Base-by-base conservation (phyloP, 2,888 invertebrate genomes). In the Diploptera punctata region DNA sequence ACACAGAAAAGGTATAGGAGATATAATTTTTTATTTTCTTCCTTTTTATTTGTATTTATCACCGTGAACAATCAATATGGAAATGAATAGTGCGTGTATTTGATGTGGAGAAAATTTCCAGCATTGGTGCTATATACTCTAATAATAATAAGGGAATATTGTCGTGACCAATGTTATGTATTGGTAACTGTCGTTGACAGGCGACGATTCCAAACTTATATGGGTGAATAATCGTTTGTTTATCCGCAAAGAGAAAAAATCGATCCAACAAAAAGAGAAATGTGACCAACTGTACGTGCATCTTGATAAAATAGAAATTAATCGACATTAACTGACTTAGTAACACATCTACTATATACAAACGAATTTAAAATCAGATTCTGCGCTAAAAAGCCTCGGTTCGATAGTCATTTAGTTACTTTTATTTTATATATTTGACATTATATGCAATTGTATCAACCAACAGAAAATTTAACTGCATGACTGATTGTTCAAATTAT, bases 161-260 rank as follows among this genome's bases (percentile, higher is more conserved):
- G 19, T 65, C 44, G 65, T 44, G 44, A 65, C 44, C 65, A 43
- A 43, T 43, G 65, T 38, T 38, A 38, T 61, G 38, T 65, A 65
- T 65, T 65, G 65, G 29, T 44, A 47, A 65, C 43, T 65, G 65
- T 47, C 65, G 65, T 44, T 65, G 65, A 65, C 65, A 65, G 65
- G 44, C 44, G 47, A 65, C 44, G 65, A 65, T 44, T 65, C 44
- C 65, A 47, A 31, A 19, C 65, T 65, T 65, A 65, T 26, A 65
- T 44, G 33, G 47, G 47, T 65, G 65, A 65, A 18, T 65, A 65
- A 65, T 65, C 21, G 47, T 47, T 44, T 44, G 26, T 65, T 65
- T 65, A 44, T 65, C 65, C 65, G 44, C 24, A 19, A 33, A 13
- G 47, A 65, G n/a, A 29, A 65, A 47, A 65, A 44, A 65, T 65